Evolutionary conservation across 2,888 invertebrate genomes (phyloP).

Genomic region (Schizaphis graminum): DNA sequence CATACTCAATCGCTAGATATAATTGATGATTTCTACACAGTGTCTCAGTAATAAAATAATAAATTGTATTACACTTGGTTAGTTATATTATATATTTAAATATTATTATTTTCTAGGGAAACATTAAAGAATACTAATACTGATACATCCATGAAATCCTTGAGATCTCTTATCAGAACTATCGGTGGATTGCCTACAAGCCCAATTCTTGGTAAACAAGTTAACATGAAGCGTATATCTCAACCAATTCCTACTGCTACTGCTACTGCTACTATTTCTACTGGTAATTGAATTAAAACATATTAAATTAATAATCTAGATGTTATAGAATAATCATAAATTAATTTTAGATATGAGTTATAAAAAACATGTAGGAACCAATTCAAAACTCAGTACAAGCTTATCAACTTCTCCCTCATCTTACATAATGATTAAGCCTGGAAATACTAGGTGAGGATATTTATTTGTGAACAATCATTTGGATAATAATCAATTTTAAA

Average conservation of each 20-base stretch:
- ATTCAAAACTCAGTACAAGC: constrained; percentile 55
- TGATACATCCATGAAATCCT: constrained; percentile 81
- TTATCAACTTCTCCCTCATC: constrained; percentile 62
- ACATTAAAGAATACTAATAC: constrained; percentile 72
- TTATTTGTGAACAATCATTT: neutral
- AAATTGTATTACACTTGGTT: constrained; percentile 8
- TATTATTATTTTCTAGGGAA: constrained; percentile 71
- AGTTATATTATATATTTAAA: constrained; percentile 1
- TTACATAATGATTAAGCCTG: constrained; percentile 51
- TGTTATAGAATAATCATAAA: neutral
- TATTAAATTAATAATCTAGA: neutral
- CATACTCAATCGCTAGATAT: constrained; percentile 83
- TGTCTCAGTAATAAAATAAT: constrained; percentile 81
- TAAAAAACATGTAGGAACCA: constrained; percentile 44
- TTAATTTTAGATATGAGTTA: constrained; percentile 29
- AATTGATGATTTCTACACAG: constrained; percentile 92
- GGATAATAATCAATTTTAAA: neutral
- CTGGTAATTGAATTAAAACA: constrained; percentile 22
- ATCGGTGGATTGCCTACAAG: constrained; percentile 80
- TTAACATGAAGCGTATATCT: constrained; percentile 45
- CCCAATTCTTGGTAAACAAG: constrained; percentile 83
- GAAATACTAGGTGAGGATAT: constrained; percentile 49
- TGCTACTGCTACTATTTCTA: constrained; percentile 16
- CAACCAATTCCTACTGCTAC: constrained; percentile 52
- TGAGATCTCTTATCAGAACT: constrained; percentile 84